Percentiles rank a stretch among this genome's conserved stretches.
Conservation (phyloP, 2,113 vertebrate genomes). For the Laticauda laticaudata region DNA sequence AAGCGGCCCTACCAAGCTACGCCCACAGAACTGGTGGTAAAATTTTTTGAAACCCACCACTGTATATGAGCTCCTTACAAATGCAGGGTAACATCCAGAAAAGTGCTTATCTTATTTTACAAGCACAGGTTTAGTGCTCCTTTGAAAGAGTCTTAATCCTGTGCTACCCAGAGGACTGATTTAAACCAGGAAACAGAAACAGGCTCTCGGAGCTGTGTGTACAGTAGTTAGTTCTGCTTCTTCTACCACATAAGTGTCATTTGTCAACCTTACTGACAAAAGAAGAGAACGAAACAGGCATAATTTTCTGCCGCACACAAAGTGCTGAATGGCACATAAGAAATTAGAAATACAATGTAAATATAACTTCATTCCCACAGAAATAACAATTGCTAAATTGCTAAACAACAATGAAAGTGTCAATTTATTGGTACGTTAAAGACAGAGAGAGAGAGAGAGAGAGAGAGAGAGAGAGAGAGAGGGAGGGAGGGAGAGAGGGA, state of each 20-base stretch:
- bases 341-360: neutral
- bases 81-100: neutral
- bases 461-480: too few relatives aligned
- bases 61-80: too few relatives aligned
- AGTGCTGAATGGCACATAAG: neutral
- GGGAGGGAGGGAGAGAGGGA: too few relatives aligned
- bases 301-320: neutral
- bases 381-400: neutral
- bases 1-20: too few relatives aligned
- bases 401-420: neutral
- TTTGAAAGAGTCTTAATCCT: neutral
- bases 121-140: neutral
- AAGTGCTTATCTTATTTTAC: neutral
- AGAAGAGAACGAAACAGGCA: neutral
- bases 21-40: too few relatives aligned
- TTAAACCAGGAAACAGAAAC: neutral
- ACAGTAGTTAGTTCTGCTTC: neutral
- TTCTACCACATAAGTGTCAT: neutral
- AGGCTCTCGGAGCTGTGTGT: neutral
- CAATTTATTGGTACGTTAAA: neutral
- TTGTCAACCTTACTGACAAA: neutral
- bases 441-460: neutral
- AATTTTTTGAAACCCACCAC: too few relatives aligned
- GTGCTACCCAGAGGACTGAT: neutral
- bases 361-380: neutral